These are phyloP conservation scores for Dicyrtoma fusca DNA, from an alignment of 2,888 invertebrate species.

Conservation along the genomic window DNA sequence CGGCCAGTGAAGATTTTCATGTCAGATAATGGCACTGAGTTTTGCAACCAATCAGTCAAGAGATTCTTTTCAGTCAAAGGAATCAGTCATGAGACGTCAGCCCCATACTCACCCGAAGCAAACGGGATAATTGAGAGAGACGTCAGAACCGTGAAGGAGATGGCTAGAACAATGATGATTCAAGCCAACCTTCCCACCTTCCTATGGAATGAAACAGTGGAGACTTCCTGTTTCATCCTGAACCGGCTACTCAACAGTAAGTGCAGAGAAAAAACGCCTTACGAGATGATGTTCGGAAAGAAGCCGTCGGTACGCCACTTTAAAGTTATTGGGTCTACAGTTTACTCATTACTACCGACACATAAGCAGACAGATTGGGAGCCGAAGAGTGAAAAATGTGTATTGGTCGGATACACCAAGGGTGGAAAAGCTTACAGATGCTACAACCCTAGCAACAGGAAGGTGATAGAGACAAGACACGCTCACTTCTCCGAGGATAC, in stretches of 20 bases:
- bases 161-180: constrained; percentile 58
- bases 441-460: no score
- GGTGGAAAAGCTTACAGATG: no score
- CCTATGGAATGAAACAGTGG: constrained; percentile 59
- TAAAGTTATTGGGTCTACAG: constrained; percentile 53
- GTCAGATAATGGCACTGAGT: constrained; percentile 56
- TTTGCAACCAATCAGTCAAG: constrained; percentile 40
- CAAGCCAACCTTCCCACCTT: constrained; percentile 53
- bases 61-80: constrained; percentile 48
- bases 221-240: constrained; percentile 58
- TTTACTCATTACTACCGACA: no score
- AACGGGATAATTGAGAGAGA: constrained; percentile 58
- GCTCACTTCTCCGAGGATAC: no score
- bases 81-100: constrained; percentile 55
- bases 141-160: constrained; percentile 57
- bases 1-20: constrained; percentile 41
- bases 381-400: constrained; percentile 28
- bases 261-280: constrained; percentile 44
- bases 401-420: constrained; percentile 54
- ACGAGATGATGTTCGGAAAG: constrained; percentile 53
- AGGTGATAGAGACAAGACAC: no score
- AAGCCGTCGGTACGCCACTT: constrained; percentile 54
- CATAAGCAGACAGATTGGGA: constrained; percentile 39
- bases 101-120: constrained; percentile 32
- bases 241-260: constrained; percentile 54